phyloP scores from a whole-genome alignment of 2,113 vertebrate species.

The Anguilla japonica region DNA sequence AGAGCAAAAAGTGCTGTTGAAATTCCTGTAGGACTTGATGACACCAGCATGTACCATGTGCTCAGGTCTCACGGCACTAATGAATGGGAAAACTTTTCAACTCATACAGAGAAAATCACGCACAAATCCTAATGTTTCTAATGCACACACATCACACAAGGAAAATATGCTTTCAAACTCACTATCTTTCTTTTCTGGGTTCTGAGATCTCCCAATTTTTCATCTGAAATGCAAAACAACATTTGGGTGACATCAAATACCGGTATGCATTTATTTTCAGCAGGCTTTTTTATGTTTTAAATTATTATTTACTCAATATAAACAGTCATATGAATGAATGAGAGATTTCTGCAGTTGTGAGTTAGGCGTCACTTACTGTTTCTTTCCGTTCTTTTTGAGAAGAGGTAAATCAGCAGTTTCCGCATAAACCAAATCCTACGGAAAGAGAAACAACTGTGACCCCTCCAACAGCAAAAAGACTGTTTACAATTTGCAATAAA shows the following conservation, averaged over 20 bases:
- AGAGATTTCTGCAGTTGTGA: background rate
- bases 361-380: conserved; percentile 80
- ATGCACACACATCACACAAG: background rate
- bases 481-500: background rate
- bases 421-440: conserved; percentile 88
- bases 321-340: background rate
- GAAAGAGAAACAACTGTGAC: conserved; percentile 20
- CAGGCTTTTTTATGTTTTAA: background rate
- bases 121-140: conserved; percentile 1
- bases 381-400: conserved; percentile 87
- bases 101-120: conserved; percentile 15
- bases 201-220: conserved; percentile 89
- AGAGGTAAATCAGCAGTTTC: conserved; percentile 85
- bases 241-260: conserved; percentile 25
- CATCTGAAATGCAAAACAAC: conserved; percentile 73
- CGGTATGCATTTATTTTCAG: background rate
- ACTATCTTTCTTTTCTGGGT: conserved; percentile 94
- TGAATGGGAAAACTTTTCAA: conserved; percentile 25
- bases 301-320: background rate
- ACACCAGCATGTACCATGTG: background rate
- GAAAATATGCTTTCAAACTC: conserved; percentile 63
- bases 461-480: background rate
- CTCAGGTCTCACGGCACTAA: conserved; percentile 14
- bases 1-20: conserved; percentile 67
- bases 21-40: conserved; percentile 61